Evolutionary conservation across 2,888 invertebrate species (phyloP).

Genomic region (Ornithoptera priamus): DNA sequence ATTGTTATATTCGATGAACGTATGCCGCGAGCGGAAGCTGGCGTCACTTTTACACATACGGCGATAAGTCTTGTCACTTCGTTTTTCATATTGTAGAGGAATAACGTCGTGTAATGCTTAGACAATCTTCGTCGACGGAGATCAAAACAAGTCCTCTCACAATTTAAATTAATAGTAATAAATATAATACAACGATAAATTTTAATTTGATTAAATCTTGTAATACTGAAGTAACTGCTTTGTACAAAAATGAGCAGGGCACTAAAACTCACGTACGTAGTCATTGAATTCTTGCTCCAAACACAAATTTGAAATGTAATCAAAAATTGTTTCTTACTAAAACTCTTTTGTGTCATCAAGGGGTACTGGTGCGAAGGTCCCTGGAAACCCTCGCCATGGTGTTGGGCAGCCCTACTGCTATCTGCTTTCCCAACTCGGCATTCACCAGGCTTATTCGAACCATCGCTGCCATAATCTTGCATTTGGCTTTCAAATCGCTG

Average conservation of each 20-base stretch:
- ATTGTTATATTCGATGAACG: too few species aligned
- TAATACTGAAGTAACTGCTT: too few species aligned
- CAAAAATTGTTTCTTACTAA: constrained; percentile 47
- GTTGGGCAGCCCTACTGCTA: constrained; percentile 48
- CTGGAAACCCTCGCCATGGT: constrained; percentile 49
- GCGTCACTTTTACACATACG: too few species aligned
- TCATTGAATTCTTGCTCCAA: not conserved
- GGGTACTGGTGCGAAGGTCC: constrained; percentile 50
- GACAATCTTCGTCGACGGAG: too few species aligned
- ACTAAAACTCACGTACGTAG: not conserved
- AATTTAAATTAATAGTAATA: too few species aligned
- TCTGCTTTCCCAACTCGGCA: constrained; percentile 51
- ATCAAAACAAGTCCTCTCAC: too few species aligned
- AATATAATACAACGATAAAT: too few species aligned
- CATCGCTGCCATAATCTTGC: constrained; percentile 74
- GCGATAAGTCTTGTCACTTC: too few species aligned
- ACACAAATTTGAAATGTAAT: not conserved
- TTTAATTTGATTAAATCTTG: too few species aligned
- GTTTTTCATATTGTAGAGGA: too few species aligned
- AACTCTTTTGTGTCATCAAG: constrained; percentile 62
- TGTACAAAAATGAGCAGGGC: not conserved
- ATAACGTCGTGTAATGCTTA: too few species aligned
- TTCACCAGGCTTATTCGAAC: constrained; percentile 62
- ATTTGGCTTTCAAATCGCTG: constrained; percentile 62
- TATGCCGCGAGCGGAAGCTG: too few species aligned